Base-by-base conservation (phyloP, 2,797 vertebrate genomes). In the Harpagifer antarcticus region DNA sequence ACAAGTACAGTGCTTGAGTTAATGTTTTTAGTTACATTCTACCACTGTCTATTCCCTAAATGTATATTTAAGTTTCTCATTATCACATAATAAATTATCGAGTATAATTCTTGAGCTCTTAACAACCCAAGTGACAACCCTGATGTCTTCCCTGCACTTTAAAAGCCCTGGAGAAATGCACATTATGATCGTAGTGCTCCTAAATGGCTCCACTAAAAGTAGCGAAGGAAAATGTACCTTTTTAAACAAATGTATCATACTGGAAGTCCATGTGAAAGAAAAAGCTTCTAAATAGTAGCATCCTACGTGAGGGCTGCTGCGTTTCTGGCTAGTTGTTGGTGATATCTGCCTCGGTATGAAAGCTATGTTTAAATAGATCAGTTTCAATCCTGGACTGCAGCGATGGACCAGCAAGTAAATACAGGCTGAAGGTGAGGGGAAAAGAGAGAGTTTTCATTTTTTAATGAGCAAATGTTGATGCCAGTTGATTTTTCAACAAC, bases 121-220 rank as follows among this genome's bases (percentile, higher is more conserved):
- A 9, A 13, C 27, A 4, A 16, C 61, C 47, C 20, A 61, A 81
- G 27, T 17, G 37, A 61, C 56, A 63, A 52, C 33, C 37, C 68
- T 68, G 47, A 59, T 67, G 50, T 62, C 47, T 54, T 65, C 44
- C n/a, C 40, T 70, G 68, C 53, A 56, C 57, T 72, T 31, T 69
- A 13, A 67, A 77, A 69, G 59, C 56, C 37, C 33, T 45, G 65
- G 20, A 62, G 23, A 65, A 64, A 68, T 68, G 27, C 54, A 58
- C 20, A 17, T 67, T 75, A 64, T 59, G 19, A 69, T 52, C 70
- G 60, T 75, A 72, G 72, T 43, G 71, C 65, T 61, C 76, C 47
- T 78, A 54, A 89, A 72, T 68, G 70, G 53, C 65, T 80, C 54
- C n/a, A 1, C 16, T 15, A 13, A 45, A 70, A 68, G 67, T 15